Base-by-base conservation (phyloP, 2,797 vertebrate species). In the Botia almorhae region DNA sequence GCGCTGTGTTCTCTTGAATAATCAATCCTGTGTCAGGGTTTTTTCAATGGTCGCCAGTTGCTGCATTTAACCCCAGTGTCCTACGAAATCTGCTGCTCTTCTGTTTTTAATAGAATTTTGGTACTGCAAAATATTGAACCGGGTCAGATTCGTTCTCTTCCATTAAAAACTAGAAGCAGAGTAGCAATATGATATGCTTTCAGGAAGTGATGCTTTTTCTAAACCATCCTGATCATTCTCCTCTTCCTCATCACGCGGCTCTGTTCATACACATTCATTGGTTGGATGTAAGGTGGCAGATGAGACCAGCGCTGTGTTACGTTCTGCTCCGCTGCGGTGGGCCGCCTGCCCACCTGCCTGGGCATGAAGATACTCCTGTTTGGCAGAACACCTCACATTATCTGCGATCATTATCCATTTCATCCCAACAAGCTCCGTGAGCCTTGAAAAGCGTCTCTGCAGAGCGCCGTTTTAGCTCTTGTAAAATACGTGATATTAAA, bases 351-450 rank as follows among this genome's bases (percentile, higher is more conserved):
- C 26, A 39, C 26, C 72, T 79, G 78, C 61, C 74, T 39, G 71
- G 69, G 79, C 84, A 77, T 77, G 78, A 83, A 86, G 86, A 81
- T 60, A 70, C 78, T 81, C 81, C 85, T 63, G 48, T 86, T 86
- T 90, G 91, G 89, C 87, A 87, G 87, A 88, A 85, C 85, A 89
- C 88, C 91, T 89, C 82, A 87, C 89, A 90, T 90, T 91, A 89
- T 89, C 69, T 78, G 19, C 80, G 81, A 86, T 86, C 85, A 84
- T 90, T 90, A 92, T 92, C 89, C 89, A 78, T 91, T 91, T 90
- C 83, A 85, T 90, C 86, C 88, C 88, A 90, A 90, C 85, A 89
- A 89, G 89, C 88, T 85, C 84, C 87, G 82, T 89, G 89, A 90
- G 90, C 87, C 87, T 75, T 43, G 58, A 65, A 72, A 72, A 84